phyloP scores from a whole-genome alignment of 2,888 invertebrate species.

The Incurvaria masculella region DNA sequence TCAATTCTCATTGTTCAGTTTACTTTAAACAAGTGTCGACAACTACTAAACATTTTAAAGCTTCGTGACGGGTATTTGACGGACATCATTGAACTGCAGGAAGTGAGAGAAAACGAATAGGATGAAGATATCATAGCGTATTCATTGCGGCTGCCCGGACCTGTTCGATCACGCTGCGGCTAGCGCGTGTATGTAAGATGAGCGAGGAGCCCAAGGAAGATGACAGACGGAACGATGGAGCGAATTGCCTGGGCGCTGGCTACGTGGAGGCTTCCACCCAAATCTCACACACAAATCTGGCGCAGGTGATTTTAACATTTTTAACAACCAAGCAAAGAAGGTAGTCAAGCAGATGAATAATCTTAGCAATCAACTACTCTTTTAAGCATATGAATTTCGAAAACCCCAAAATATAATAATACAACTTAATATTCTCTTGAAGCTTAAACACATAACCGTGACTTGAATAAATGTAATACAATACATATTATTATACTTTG shows the following conservation, averaged over 20 bases:
- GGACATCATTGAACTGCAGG: no score
- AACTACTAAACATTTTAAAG: no score
- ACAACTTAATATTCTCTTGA: no score
- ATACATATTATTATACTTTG: no score
- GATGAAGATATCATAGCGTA: conserved; percentile 32
- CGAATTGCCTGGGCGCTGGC: conserved; percentile 20
- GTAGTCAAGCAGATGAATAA: neutral
- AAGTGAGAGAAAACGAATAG: conserved; percentile 16
- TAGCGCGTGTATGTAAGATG: conserved; percentile 33
- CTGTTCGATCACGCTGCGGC: conserved; percentile 8
- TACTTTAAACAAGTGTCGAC: no score
- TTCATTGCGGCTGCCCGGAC: conserved; percentile 15
- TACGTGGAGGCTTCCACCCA: conserved; percentile 28
- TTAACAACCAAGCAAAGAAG: conserved; percentile 28
- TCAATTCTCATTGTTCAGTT: no score
- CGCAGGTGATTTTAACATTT: neutral
- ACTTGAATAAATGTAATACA: no score
- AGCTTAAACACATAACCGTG: no score
- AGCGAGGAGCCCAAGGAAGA: conserved; percentile 46
- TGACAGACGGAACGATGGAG: conserved; percentile 28
- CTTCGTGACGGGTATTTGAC: no score
- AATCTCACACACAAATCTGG: conserved; percentile 27
- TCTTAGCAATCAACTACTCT: neutral
- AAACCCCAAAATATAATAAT: no score
- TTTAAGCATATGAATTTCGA: neutral